A percentile compares a stretch with the other conserved stretches of the same genome.
Conservation (phyloP, 2,888 invertebrate genomes). For the Macrophya annulata region DNA sequence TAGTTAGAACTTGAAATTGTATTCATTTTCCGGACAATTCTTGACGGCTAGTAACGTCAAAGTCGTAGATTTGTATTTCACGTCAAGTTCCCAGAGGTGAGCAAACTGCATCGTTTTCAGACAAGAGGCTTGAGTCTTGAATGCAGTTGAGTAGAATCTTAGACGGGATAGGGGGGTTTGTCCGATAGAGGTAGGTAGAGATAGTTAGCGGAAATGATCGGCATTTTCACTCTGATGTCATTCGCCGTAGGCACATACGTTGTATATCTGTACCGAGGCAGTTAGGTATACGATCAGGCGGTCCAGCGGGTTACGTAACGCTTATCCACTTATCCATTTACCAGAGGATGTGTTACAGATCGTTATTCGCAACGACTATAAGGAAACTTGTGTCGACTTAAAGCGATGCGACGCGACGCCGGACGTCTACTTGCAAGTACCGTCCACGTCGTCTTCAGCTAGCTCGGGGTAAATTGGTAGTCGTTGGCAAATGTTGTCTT, state of each 20-base stretch:
- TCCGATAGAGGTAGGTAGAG: conserved; percentile 38
- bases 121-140: conserved; percentile 11
- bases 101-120: conserved; percentile 33
- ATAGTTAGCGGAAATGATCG: conserved; percentile 56
- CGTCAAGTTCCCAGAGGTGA: conserved; percentile 26
- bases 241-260: conserved; percentile 28
- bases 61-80: conserved; percentile 45
- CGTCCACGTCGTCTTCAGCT: conserved; percentile 8
- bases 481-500: conserved; percentile 34
- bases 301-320: conserved; percentile 54
- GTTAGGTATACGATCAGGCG: conserved; percentile 46
- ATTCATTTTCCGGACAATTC: conserved; percentile 18
- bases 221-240: conserved; percentile 56
- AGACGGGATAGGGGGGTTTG: background rate
- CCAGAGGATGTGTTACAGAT: conserved; percentile 56
- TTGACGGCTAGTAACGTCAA: background rate
- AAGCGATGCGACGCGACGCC: conserved; percentile 23
- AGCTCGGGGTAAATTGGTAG: conserved; percentile 47
- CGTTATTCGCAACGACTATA: conserved; percentile 53
- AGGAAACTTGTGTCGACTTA: conserved; percentile 54
- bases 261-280: background rate
- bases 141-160: conserved; percentile 30
- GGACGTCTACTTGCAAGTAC: conserved; percentile 33
- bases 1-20: background rate
- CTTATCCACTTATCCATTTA: conserved; percentile 56